A percentile compares a stretch with the other conserved stretches of the same genome.
These are phyloP conservation scores for Rhineura floridana DNA, from an alignment of 2,113 vertebrate species.

Conservation along the genomic window DNA sequence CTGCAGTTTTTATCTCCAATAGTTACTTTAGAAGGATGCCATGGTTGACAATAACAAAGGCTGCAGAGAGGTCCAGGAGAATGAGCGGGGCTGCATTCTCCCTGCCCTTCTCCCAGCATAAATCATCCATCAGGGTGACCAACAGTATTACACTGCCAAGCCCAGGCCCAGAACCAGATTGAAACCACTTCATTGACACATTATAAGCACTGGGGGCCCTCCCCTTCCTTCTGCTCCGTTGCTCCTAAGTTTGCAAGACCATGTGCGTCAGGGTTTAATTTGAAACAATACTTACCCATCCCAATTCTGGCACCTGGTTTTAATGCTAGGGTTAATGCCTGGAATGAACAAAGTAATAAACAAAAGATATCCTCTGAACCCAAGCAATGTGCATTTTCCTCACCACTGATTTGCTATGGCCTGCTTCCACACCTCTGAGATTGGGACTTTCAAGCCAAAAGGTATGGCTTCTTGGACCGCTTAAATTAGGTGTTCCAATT, in stretches of 20 bases:
- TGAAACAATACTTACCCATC: not conserved
- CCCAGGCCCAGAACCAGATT: not conserved
- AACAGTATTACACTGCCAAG: too few relatives aligned
- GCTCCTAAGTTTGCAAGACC: too few relatives aligned
- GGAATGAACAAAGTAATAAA: not conserved
- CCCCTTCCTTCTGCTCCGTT: not conserved
- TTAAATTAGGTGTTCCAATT: not conserved
- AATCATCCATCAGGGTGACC: not conserved
- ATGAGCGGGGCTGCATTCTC: not conserved
- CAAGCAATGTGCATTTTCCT: too few relatives aligned
- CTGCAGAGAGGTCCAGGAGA: not conserved
- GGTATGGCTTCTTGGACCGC: not conserved
- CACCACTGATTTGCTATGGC: too few relatives aligned
- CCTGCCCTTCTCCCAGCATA: not conserved
- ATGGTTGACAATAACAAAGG: not conserved
- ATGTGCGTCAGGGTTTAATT: not conserved
- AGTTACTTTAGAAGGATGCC: not conserved
- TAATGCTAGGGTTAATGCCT: too few relatives aligned
- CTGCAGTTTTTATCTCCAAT: not conserved
- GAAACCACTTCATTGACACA: not conserved
- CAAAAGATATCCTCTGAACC: too few relatives aligned
- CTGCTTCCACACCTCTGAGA: too few relatives aligned
- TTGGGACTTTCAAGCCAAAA: not conserved
- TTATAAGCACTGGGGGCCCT: not conserved
- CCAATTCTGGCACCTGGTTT: not conserved